These are phyloP conservation scores for Drosophila elegans DNA, from an alignment of 1,140 invertebrate genomes.

Conservation along the genomic window DNA sequence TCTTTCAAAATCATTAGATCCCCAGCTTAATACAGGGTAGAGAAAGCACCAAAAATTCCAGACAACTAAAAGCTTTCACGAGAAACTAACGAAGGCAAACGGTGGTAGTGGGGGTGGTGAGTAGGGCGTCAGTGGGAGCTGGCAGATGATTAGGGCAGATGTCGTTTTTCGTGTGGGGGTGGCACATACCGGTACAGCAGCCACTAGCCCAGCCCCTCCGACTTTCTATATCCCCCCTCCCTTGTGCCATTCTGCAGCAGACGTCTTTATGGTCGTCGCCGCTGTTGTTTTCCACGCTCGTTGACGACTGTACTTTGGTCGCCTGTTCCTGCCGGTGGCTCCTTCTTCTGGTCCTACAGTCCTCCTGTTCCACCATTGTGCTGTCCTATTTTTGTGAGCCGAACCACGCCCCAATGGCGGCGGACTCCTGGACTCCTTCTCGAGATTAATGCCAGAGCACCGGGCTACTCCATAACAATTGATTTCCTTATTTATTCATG, in stretches of 20 bases:
- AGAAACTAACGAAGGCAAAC: constrained; percentile 64
- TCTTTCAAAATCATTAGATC: too few species aligned
- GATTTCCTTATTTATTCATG: constrained; percentile 70
- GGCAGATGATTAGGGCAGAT: constrained; percentile 76
- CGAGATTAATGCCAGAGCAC: constrained; percentile 61
- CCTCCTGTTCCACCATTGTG: constrained; percentile 22
- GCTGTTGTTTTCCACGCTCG: constrained; percentile 76
- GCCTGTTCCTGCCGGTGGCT: constrained; percentile 32
- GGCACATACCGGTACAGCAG: constrained; percentile 7
- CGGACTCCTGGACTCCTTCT: constrained; percentile 6
- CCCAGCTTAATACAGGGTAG: constrained; percentile 27
- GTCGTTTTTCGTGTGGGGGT: constrained; percentile 53
- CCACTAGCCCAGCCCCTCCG: constrained; percentile 2
- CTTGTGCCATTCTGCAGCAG: constrained; percentile 58
- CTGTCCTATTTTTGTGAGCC: constrained; percentile 44
- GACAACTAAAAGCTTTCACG: constrained; percentile 83
- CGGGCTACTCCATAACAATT: constrained; percentile 65
- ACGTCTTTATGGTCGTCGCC: constrained; percentile 74
- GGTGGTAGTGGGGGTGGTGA: background rate
- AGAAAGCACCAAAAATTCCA: constrained; percentile 71
- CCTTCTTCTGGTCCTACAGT: constrained; percentile 24
- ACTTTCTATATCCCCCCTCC: background rate
- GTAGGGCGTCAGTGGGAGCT: constrained; percentile 11
- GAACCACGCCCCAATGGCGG: constrained; percentile 49
- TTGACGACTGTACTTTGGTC: constrained; percentile 76